Conservation (phyloP, 2,113 vertebrate species). For the Oryzias celebensis region DNA sequence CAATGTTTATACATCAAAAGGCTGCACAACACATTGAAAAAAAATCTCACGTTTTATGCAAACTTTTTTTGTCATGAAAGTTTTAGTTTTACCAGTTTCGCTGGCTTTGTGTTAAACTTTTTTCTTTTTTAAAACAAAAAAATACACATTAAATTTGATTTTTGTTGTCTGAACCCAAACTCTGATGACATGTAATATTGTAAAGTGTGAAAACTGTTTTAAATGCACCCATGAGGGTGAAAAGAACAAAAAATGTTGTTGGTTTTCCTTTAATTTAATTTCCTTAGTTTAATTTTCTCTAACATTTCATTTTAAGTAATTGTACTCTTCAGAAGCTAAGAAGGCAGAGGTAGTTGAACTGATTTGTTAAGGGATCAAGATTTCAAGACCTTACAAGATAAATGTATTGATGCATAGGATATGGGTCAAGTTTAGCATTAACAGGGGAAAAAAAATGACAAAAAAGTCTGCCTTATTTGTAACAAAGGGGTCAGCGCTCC, state of each 20-base stretch:
- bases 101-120: not conserved
- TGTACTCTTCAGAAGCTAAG: constrained; percentile 34
- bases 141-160: no score
- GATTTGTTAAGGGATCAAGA: constrained; percentile 57
- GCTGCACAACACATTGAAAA: not conserved
- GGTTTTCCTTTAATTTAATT: constrained; percentile 51
- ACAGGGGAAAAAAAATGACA: constrained; percentile 25
- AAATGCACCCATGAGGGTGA: constrained; percentile 10
- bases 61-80: not conserved
- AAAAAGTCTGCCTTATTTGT: constrained; percentile 35
- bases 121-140: no score
- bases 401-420: constrained; percentile 50
- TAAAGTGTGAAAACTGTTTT: not conserved
- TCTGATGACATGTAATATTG: not conserved
- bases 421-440: constrained; percentile 64
- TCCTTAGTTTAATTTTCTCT: not conserved
- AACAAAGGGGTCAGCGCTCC: constrained; percentile 62
- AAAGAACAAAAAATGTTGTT: constrained; percentile 19
- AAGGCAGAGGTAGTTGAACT: constrained; percentile 51
- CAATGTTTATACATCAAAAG: no score
- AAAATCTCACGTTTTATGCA: not conserved
- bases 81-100: not conserved
- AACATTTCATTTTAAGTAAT: no score
- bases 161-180: not conserved
- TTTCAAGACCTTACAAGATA: constrained; percentile 50